Percentiles rank a stretch among this genome's conserved stretches.
Evolutionary conservation across 2,888 invertebrate species (phyloP).

Genomic region (Synanthedon tipuliformis): DNA sequence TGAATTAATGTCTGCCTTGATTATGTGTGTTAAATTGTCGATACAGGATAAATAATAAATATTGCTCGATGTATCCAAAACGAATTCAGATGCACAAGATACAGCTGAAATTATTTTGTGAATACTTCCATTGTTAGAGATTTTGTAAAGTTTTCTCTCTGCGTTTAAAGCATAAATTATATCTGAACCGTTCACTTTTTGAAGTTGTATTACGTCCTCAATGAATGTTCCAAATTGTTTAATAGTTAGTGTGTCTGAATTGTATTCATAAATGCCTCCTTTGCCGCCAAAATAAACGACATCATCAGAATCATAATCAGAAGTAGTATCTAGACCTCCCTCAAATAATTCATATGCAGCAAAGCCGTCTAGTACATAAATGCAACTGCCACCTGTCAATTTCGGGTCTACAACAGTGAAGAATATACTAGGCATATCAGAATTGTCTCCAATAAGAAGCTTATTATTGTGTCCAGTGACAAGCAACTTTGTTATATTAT

Average conservation of each 20-base stretch:
- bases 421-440: constrained; percentile 42
- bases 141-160: constrained; percentile 27
- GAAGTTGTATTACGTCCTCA: constrained; percentile 42
- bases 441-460: constrained; percentile 16
- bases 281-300: constrained; percentile 36
- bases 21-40: constrained; percentile 27
- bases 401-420: constrained; percentile 37
- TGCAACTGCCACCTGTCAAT: constrained; percentile 37
- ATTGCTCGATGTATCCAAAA: constrained; percentile 46
- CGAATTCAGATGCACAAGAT: constrained; percentile 38
- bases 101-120: constrained; percentile 25
- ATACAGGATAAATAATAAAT: constrained; percentile 41
- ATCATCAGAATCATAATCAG: constrained; percentile 31
- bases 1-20: constrained; percentile 22
- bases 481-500: constrained; percentile 37
- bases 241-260: constrained; percentile 32
- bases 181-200: constrained; percentile 42
- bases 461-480: constrained; percentile 34
- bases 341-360: constrained; percentile 46
- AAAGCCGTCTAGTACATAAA: constrained; percentile 46
- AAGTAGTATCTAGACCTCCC: constrained; percentile 43
- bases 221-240: constrained; percentile 35
- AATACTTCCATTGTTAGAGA: constrained; percentile 33
- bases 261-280: constrained; percentile 36
- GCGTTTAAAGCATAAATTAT: constrained; percentile 29